Evolutionary conservation across 2,113 vertebrate species (phyloP), one percentile per base, ranked within the genome.

Genomic region (Chrysemys picta): DNA sequence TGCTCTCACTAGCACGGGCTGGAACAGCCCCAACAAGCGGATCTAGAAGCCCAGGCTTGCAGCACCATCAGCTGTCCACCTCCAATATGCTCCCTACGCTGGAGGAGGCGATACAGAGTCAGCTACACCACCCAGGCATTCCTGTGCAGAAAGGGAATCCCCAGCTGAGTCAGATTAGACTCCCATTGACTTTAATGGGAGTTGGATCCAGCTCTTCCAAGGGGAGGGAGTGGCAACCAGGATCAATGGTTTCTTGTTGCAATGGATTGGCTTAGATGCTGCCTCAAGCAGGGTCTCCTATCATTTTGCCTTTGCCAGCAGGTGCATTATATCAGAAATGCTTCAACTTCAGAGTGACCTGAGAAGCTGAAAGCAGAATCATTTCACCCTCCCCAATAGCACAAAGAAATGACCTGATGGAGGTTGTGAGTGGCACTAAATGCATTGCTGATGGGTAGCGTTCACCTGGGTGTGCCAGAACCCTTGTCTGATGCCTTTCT

Each of bases 401-500:
- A 2, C 35, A 4, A 1, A 81, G 53, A 53, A 31, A 13, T 1
- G 85, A 13, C 0, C 29, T 31, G 8, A 45, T 3, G 35, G 24
- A 0, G 10, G n/a, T 31, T 16, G 52, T 53, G 52, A 21, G 17
- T 53, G 17, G 17, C 52, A 53, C 17, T 53, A 53, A 53, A 53
- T 19, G 52, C 52, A 53, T 53, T 53, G 52, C 19, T 6, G 52
- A 53, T 8, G 17, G 6, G 52, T 21, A 19, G 52, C 52, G 8
- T 21, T 53, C 52, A 19, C 4, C 75, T 54, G n/a, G 0, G 0
- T 42, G 52, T 1, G 3, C 84, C 3, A 62, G 17, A 2, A 13
- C 49, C 27, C 62, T 4, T 3, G 62, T 38, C 1, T 5, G 38
- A 29, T n/a, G 38, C 3, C 0, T n/a, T 1, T 2, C 47, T 49